These are phyloP conservation scores for Stichodactyla helianthus DNA, from an alignment of 64 coral and sea anemone genomes.

Conservation along the genomic window DNA sequence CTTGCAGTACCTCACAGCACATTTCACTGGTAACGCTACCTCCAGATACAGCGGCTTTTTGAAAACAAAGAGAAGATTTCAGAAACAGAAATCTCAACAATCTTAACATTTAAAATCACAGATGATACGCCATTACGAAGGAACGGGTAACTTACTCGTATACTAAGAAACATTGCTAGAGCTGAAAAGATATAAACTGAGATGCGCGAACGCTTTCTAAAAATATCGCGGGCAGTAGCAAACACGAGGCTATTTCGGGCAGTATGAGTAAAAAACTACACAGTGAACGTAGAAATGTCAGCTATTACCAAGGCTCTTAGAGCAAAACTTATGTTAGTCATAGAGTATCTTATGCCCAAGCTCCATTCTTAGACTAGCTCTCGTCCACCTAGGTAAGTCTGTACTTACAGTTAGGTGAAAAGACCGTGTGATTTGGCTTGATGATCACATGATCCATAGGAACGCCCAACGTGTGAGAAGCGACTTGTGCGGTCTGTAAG, in stretches of 20 bases:
- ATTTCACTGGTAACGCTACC: constrained; percentile 77
- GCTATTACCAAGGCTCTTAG: neutral
- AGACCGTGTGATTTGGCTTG: constrained; percentile 3
- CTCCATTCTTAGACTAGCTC: too few relatives aligned
- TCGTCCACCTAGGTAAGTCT: too few relatives aligned
- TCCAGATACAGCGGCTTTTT: constrained; percentile 22
- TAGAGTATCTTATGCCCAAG: neutral
- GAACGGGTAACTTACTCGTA: too few relatives aligned
- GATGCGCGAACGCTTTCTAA: too few relatives aligned
- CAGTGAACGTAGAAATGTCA: too few relatives aligned
- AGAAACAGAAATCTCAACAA: neutral
- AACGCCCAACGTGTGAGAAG: neutral
- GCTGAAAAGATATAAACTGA: too few relatives aligned
- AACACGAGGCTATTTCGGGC: too few relatives aligned
- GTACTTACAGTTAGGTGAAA: constrained; percentile 19
- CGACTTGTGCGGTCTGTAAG: constrained; percentile 8
- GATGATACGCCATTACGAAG: too few relatives aligned
- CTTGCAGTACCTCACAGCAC: constrained; percentile 57
- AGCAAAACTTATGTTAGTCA: neutral
- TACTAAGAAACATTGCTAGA: too few relatives aligned
- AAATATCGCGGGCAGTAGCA: too few relatives aligned
- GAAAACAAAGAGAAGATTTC: neutral
- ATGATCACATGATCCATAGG: constrained; percentile 1
- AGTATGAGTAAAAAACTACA: too few relatives aligned
- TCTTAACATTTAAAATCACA: too few relatives aligned